Conservation (phyloP, 2,797 vertebrate genomes). For the Coranthus polyacanthus region DNA sequence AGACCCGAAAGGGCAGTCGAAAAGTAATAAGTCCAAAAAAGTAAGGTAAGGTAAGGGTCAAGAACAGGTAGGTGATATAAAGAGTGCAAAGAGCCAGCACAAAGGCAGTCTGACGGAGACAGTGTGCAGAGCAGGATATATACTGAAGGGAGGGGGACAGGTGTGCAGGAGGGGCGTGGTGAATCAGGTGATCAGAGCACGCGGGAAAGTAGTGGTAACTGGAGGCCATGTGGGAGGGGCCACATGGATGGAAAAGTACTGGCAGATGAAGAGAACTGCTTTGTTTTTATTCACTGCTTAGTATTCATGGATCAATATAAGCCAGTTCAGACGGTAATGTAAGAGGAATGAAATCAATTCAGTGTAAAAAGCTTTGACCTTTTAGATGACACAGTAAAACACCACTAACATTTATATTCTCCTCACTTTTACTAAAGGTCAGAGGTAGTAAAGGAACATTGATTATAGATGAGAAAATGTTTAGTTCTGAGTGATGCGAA, state of each 20-base stretch:
- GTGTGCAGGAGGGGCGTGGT: neutral
- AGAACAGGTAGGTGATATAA: too few relatives aligned
- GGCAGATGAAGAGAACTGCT: neutral
- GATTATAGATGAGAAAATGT: too few relatives aligned
- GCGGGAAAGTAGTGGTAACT: neutral
- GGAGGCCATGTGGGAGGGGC: neutral
- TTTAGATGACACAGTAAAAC: neutral
- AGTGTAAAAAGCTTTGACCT: constrained; percentile 7
- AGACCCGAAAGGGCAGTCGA: too few relatives aligned
- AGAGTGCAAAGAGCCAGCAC: neutral
- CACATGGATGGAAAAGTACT: constrained; percentile 15
- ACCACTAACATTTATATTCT: constrained; percentile 11
- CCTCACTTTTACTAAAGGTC: neutral
- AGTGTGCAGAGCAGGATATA: neutral
- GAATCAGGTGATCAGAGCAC: neutral
- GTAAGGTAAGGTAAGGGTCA: too few relatives aligned
- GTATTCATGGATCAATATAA: neutral
- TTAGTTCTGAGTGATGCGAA: too few relatives aligned
- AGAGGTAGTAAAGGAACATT: constrained; percentile 1
- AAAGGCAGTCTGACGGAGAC: neutral
- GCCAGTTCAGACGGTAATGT: too few relatives aligned
- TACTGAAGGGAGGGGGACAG: neutral
- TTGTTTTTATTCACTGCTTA: neutral
- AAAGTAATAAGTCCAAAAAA: too few relatives aligned
- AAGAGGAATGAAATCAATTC: neutral